Evolutionary conservation across 2,797 vertebrate genomes (phyloP).

Genomic region (Phrynocephalus vlangalii): DNA sequence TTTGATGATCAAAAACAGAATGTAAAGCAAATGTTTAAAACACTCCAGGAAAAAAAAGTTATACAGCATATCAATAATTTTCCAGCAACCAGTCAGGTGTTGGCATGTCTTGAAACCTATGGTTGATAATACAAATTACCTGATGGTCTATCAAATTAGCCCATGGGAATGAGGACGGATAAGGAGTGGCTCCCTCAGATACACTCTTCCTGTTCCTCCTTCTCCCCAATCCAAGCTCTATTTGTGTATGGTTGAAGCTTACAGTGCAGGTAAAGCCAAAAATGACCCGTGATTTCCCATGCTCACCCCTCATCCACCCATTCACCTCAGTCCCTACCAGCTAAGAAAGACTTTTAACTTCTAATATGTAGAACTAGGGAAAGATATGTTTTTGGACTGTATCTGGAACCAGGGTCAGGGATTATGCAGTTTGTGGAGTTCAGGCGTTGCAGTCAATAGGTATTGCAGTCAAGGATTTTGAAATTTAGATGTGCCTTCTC

Average conservation of each 20-base stretch:
- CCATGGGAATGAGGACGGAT: not conserved
- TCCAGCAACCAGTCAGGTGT: not conserved
- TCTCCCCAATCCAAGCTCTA: not conserved
- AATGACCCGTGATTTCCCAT: no score
- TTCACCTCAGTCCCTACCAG: no score
- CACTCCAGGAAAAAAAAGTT: not conserved
- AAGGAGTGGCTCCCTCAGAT: no score
- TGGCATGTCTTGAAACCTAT: not conserved
- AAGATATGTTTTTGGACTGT: no score
- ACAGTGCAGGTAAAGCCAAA: no score
- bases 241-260: no score
- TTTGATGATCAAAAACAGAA: not conserved
- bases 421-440: not conserved
- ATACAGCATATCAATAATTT: not conserved
- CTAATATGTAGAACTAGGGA: no score
- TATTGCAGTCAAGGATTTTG: no score
- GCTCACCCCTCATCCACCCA: no score
- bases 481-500: not conserved
- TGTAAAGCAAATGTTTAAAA: not conserved
- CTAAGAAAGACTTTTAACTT: no score
- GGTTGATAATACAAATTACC: not conserved
- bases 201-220: not conserved
- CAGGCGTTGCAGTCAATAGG: no score
- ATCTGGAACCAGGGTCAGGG: no score
- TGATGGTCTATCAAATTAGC: not conserved